These are phyloP conservation scores for Ifrita kowaldi DNA, from an alignment of 2,113 vertebrate genomes.

Conservation along the genomic window DNA sequence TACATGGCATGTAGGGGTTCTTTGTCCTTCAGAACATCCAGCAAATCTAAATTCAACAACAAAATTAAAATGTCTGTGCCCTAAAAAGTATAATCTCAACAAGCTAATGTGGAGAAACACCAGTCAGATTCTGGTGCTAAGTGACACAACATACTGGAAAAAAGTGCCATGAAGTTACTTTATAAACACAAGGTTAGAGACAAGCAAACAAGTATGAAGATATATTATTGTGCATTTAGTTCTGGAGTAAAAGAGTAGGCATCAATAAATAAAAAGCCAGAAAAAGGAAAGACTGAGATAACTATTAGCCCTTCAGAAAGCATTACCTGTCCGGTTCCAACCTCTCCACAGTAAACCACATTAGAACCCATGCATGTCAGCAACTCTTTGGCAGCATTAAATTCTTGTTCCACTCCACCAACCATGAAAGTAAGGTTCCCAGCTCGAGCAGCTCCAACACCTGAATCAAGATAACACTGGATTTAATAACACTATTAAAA, in stretches of 20 bases:
- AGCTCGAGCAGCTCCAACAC: conserved; percentile 92
- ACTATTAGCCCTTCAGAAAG: neutral
- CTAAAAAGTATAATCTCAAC: neutral
- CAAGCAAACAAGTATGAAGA: neutral
- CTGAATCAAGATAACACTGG: conserved; percentile 58
- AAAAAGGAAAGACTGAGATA: neutral
- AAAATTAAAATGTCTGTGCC: neutral
- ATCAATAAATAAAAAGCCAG: neutral
- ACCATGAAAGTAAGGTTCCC: conserved; percentile 99
- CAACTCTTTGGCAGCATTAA: conserved; percentile 89
- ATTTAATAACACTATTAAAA: neutral
- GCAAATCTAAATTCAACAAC: neutral
- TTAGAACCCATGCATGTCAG: conserved; percentile 95
- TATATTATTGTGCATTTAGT: neutral
- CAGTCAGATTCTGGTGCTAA: neutral
- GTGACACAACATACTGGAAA: neutral
- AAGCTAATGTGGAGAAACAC: neutral
- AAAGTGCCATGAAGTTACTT: neutral
- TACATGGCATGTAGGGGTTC: neutral
- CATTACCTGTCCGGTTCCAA: conserved; percentile 94
- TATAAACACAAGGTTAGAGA: neutral
- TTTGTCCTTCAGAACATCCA: neutral
- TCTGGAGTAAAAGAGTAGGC: neutral
- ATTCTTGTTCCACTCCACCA: conserved; percentile 92
- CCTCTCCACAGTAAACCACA: conserved; percentile 91